Evolutionary conservation across 2,113 vertebrate genomes (phyloP).

Genomic region (Anolis sagrei): DNA sequence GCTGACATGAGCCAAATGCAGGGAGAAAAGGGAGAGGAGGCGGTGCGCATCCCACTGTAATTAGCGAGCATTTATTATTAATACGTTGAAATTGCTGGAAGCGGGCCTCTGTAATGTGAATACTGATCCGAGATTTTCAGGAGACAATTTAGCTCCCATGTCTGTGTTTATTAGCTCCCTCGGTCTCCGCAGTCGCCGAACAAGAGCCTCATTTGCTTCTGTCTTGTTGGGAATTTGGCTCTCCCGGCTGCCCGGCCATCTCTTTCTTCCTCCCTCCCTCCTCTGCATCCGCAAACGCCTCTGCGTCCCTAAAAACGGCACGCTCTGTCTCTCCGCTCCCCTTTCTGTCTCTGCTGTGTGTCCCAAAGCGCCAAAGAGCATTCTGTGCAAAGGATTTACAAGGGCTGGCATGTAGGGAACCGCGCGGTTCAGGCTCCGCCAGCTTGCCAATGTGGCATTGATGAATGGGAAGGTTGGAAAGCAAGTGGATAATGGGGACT

Average conservation of each 20-base stretch:
- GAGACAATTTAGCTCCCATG: conserved; percentile 68
- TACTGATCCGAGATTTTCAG: conserved; percentile 73
- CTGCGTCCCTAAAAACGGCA: background rate
- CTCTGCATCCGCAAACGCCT: fast-evolving
- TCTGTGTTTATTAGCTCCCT: conserved; percentile 70
- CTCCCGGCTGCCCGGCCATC: background rate
- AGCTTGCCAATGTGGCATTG: background rate
- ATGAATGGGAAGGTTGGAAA: background rate
- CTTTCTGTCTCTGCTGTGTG: background rate
- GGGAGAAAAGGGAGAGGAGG: conserved; percentile 47
- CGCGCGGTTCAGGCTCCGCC: background rate
- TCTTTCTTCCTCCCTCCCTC: too few relatives aligned
- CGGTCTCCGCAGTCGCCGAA: conserved; percentile 45
- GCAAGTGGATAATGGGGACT: background rate
- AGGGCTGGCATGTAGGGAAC: background rate
- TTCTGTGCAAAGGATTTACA: background rate
- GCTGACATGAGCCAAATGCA: conserved; percentile 75
- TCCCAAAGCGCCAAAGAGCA: background rate
- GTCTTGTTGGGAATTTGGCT: conserved; percentile 32
- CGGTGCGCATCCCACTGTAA: conserved; percentile 78
- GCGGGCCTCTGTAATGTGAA: conserved; percentile 79
- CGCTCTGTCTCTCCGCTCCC: background rate
- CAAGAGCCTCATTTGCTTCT: conserved; percentile 57
- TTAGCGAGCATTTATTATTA: conserved; percentile 86
- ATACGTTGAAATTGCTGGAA: conserved; percentile 84